Base-by-base conservation (phyloP, 2,888 invertebrate genomes). In the Deilephila porcellus region DNA sequence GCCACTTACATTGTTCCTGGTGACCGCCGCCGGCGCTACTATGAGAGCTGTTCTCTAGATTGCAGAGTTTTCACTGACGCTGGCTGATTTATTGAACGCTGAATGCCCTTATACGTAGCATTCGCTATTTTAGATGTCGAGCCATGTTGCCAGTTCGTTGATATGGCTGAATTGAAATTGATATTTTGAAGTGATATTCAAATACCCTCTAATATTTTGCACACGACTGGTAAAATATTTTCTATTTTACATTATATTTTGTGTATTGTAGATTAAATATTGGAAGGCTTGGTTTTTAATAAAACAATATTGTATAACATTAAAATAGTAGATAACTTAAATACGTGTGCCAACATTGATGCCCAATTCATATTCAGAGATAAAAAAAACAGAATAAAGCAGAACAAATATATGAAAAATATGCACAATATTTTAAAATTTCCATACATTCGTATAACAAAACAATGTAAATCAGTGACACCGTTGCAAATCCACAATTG, bases 11-110 rank as follows among this genome's bases (percentile, higher is more conserved):
- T 56, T 70, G 62, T 53, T 56, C 62, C 20, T 60, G 60, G 63
- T 63, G 73, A 74, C 59, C 59, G 76, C 78, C 75, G 72, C 75
- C 20, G 76, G 79, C 75, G 60, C 34, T 60, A 52, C 71, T 71
- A 37, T 71, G 11, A 25, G 34, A 59, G 37, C 60, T 71, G 25
- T 11, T 25, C 0, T 25, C 20, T 37, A 20, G 64, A 17, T 52
- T 67, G 25, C 64, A 45, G 45, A 25, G 59, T 20, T 71, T 71
- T 71, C 60, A 71, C 71, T 71, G 67, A 67, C 52, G 45, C 17
- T 7, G 52, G 5, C 45, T 67, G 45, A 67, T 67, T 67, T 52
- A 52, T 67, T 45, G n/a, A 37, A 45, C 25, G 67, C 20, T 25
- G 25, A 52, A 52, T 52, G 45, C 4, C 52, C 52, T 67, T 52